Conservation (phyloP, 2,888 invertebrate genomes). For the Tolmerus cingulatus region DNA sequence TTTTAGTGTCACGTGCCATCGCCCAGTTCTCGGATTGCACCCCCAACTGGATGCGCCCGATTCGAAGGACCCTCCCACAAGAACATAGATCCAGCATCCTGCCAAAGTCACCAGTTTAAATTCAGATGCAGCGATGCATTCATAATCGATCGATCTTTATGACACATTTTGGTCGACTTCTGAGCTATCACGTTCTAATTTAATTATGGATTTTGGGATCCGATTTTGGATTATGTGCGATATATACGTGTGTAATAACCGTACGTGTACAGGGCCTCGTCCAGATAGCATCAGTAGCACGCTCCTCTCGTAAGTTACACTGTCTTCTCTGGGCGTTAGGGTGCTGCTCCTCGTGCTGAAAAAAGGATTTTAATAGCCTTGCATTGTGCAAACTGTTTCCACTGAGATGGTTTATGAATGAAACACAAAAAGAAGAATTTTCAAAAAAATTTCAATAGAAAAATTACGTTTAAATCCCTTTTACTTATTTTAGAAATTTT, state of each 20-base stretch:
- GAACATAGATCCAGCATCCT: not conserved
- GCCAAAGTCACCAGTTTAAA: slow-evolving; percentile 49
- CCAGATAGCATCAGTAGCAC: slow-evolving; percentile 47
- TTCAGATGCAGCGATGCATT: slow-evolving; percentile 45
- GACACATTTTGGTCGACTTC: slow-evolving; percentile 46
- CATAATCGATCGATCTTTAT: slow-evolving; percentile 46
- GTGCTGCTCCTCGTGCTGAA: not conserved
- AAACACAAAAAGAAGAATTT: not conserved
- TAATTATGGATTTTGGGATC: slow-evolving; percentile 44
- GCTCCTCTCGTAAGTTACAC: slow-evolving; percentile 46
- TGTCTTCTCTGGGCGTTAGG: slow-evolving; percentile 17
- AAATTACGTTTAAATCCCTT: too few relatives aligned
- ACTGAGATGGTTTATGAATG: not conserved
- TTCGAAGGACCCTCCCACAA: not conserved
- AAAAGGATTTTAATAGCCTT: slow-evolving; percentile 17
- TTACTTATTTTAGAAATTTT: too few relatives aligned
- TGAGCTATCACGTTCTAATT: slow-evolving; percentile 48
- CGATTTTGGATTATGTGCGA: slow-evolving; percentile 40
- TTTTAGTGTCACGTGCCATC: slow-evolving; percentile 60
- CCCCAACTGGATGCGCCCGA: slow-evolving; percentile 48
- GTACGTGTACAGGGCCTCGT: slow-evolving; percentile 40
- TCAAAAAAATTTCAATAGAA: too few relatives aligned
- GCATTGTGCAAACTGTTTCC: not conserved
- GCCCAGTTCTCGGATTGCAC: slow-evolving; percentile 32
- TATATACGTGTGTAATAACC: slow-evolving; percentile 22